Percentiles rank a stretch among this genome's conserved stretches.
Evolutionary conservation across 2,888 invertebrate genomes (phyloP).

Genomic region (Pachliopta kotzebuea): DNA sequence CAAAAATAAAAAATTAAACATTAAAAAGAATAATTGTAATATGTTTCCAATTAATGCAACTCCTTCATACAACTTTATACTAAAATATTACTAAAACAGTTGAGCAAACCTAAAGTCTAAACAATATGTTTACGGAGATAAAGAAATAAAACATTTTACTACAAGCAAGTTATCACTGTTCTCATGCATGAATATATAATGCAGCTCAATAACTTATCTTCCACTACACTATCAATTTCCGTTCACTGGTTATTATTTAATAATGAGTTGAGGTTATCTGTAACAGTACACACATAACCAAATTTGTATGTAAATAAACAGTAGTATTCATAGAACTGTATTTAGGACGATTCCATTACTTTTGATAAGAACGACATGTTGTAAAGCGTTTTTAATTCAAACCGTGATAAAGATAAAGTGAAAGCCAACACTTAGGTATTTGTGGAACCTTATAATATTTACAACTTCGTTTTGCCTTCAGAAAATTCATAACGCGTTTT

Average conservation of each 20-base stretch:
- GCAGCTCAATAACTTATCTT: background rate
- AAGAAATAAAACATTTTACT: background rate
- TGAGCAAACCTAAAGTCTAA: background rate
- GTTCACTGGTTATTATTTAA: constrained; percentile 8
- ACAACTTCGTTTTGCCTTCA: background rate
- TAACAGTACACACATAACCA: background rate
- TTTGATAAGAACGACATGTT: background rate
- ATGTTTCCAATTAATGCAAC: too few species aligned
- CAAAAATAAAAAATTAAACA: too few species aligned
- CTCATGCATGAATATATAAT: background rate
- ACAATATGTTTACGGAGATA: too few species aligned
- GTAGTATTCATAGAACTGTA: background rate
- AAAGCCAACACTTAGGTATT: background rate
- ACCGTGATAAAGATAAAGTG: constrained; percentile 1
- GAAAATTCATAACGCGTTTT: background rate
- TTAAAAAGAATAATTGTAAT: too few species aligned
- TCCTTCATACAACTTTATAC: too few species aligned
- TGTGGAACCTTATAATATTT: background rate
- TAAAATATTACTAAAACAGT: background rate
- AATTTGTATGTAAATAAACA: constrained; percentile 1
- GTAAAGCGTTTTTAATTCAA: background rate
- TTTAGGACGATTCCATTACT: background rate
- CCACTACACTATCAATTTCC: background rate
- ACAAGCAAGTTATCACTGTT: background rate
- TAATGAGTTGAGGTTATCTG: constrained; percentile 5